Conservation (phyloP, 2,797 vertebrate species). For the Cossypha heuglini region DNA sequence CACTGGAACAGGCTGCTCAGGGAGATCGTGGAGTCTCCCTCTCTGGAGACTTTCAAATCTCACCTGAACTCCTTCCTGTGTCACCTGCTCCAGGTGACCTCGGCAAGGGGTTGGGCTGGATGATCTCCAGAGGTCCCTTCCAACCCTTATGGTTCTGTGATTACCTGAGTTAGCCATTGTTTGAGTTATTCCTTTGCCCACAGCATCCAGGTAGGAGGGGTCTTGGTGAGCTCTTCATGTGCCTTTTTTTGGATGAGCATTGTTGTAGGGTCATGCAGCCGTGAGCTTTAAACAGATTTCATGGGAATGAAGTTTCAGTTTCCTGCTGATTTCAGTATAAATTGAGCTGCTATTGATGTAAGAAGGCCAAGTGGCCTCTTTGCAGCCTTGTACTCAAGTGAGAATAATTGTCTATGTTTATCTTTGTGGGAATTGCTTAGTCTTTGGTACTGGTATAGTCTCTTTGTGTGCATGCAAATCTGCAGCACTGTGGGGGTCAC, state of each 20-base stretch:
- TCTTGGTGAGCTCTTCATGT: background rate
- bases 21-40: background rate
- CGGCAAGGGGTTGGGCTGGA: background rate
- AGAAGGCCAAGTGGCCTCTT: background rate
- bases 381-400: background rate
- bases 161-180: background rate
- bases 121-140: background rate
- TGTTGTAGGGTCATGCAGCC: background rate
- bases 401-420: accelerated
- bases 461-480: background rate
- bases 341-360: background rate
- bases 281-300: background rate
- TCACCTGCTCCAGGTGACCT: background rate
- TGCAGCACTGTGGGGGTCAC: background rate
- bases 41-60: background rate
- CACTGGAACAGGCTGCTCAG: background rate
- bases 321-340: background rate
- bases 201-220: background rate
- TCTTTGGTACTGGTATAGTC: background rate
- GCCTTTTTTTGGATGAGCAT: background rate
- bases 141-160: background rate
- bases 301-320: background rate
- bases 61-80: background rate
- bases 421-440: background rate
- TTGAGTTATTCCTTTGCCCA: background rate